Evolutionary conservation across 1,140 invertebrate genomes (phyloP).

Genomic region (Liolophura sinensis): DNA sequence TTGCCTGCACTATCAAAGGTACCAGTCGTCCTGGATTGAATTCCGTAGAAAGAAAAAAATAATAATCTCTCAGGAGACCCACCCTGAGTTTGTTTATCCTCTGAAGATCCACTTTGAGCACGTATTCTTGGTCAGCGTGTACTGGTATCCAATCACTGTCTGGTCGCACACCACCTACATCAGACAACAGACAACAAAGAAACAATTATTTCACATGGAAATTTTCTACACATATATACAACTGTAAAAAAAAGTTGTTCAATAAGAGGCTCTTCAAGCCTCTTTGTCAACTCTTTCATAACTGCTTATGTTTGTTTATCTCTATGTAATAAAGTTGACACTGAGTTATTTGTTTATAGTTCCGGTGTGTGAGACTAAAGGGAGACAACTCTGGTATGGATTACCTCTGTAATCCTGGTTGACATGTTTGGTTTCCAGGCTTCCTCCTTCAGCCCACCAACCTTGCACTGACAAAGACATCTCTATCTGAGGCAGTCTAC

Average conservation of each 20-base stretch:
- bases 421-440: slow-evolving; percentile 20
- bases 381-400: too few species aligned
- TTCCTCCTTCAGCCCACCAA: slow-evolving; percentile 47
- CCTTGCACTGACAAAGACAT: slow-evolving; percentile 61
- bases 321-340: too few species aligned
- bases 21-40: too few species aligned
- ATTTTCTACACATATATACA: not conserved
- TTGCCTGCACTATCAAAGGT: too few species aligned
- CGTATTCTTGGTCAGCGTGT: slow-evolving; percentile 74
- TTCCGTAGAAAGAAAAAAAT: too few species aligned
- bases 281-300: not conserved
- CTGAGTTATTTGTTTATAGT: too few species aligned
- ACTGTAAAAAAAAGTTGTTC: not conserved
- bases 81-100: slow-evolving; percentile 54
- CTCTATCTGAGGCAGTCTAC: slow-evolving; percentile 49
- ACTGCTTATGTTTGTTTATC: not conserved
- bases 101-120: slow-evolving; percentile 63
- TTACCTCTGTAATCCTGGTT: slow-evolving; percentile 27
- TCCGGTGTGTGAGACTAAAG: too few species aligned
- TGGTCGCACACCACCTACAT: slow-evolving; percentile 29
- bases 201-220: not conserved
- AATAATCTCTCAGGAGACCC: not conserved
- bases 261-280: not conserved
- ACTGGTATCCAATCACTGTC: slow-evolving; percentile 65
- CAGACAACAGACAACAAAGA: not conserved